Conservation (phyloP, 2,888 invertebrate species). For the Venusia cambrica region DNA sequence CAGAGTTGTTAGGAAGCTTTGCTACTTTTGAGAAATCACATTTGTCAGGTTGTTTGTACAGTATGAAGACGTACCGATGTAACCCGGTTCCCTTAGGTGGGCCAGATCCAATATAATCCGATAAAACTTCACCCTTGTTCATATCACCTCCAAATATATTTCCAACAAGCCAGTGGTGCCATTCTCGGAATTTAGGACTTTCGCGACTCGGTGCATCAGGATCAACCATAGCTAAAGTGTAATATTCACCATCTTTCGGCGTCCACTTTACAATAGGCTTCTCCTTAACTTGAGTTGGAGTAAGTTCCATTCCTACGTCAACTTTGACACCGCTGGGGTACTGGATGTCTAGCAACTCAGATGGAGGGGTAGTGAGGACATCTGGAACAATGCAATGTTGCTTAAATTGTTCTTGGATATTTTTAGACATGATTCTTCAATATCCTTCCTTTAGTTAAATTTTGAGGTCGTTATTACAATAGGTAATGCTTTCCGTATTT, state of each 20-base stretch:
- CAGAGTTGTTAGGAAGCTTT: conserved; percentile 67
- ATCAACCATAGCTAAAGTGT: conserved; percentile 84
- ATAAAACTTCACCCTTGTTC: conserved; percentile 82
- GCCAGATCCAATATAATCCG: conserved; percentile 83
- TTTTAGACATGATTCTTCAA: conserved; percentile 47
- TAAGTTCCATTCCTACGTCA: conserved; percentile 84
- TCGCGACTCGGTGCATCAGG: conserved; percentile 89
- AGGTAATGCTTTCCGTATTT: neutral
- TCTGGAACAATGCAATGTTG: conserved; percentile 84
- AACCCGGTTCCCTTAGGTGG: conserved; percentile 87
- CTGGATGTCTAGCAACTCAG: conserved; percentile 68
- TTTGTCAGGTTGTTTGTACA: conserved; percentile 82
- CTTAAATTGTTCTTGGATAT: conserved; percentile 58
- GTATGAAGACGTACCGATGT: conserved; percentile 86
- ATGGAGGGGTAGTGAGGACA: conserved; percentile 82
- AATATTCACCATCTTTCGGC: conserved; percentile 79
- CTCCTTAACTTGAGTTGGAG: conserved; percentile 87
- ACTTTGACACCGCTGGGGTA: conserved; percentile 75
- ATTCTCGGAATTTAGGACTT: conserved; percentile 85
- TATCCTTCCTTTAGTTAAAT: too few species aligned
- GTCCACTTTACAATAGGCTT: conserved; percentile 84
- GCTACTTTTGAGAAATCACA: conserved; percentile 59
- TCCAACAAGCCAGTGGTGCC: conserved; percentile 89
- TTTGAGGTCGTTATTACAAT: too few species aligned
- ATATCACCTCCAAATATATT: conserved; percentile 86